Evolutionary conservation across 2,888 invertebrate genomes (phyloP).

Genomic region (Drosophila nr. fundita): DNA sequence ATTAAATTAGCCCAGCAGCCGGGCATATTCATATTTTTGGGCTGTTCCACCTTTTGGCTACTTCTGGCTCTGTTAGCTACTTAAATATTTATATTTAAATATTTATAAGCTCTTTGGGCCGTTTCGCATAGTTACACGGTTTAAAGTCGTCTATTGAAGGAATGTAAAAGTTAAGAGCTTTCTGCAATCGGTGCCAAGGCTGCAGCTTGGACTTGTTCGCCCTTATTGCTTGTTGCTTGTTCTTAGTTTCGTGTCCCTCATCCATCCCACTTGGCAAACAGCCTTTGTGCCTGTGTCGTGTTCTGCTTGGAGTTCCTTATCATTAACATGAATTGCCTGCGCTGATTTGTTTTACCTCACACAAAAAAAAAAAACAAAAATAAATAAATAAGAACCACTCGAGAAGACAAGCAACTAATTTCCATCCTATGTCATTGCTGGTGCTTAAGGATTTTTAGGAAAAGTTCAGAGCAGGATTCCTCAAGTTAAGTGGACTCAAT

Average conservation of each 20-base stretch:
- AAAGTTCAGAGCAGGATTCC: not conserved
- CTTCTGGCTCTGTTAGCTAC: constrained; percentile 39
- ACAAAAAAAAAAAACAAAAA: not conserved
- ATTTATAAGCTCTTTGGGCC: constrained; percentile 60
- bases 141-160: constrained; percentile 29
- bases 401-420: not conserved
- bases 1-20: constrained; percentile 17
- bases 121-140: constrained; percentile 15
- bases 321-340: constrained; percentile 16
- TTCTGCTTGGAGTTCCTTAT: constrained; percentile 1
- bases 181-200: constrained; percentile 24
- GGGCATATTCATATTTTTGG: constrained; percentile 15
- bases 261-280: not conserved
- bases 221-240: not conserved
- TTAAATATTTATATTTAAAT: constrained; percentile 74
- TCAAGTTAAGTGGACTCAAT: not conserved
- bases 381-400: not conserved
- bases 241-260: not conserved
- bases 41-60: constrained; percentile 23
- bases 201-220: not conserved
- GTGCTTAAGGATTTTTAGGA: not conserved
- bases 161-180: constrained; percentile 15
- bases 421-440: not conserved
- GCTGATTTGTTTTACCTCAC: constrained; percentile 10
- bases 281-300: not conserved